Conservation (phyloP, 2,113 vertebrate species). For the Cyprinodon tularosa region DNA sequence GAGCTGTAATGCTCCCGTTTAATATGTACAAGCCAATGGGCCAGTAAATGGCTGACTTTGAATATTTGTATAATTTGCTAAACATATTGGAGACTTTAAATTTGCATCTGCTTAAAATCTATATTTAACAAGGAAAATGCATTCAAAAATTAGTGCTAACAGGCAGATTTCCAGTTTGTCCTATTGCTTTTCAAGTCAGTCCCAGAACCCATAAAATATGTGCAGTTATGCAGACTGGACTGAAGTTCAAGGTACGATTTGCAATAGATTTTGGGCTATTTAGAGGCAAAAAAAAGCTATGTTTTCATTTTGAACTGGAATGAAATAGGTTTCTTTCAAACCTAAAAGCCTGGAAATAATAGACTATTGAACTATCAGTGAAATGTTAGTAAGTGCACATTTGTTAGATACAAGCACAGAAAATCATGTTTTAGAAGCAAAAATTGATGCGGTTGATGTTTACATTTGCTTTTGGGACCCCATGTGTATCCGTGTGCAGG, state of each 20-base stretch:
- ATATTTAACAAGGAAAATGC: conserved; percentile 45
- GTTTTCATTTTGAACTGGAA: conserved; percentile 59
- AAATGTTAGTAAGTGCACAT: conserved; percentile 27
- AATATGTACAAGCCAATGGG: conserved; percentile 54
- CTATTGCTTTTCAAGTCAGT: conserved; percentile 49
- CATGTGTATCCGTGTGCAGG: conserved; percentile 55
- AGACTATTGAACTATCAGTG: conserved; percentile 51
- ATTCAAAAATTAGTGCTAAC: conserved; percentile 35
- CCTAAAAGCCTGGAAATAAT: conserved; percentile 62
- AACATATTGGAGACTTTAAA: conserved; percentile 43
- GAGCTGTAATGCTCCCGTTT: conserved; percentile 80
- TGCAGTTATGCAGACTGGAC: conserved; percentile 52
- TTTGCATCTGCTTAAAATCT: conserved; percentile 44
- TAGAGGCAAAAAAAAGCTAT: conserved; percentile 62
- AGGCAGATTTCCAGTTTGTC: conserved; percentile 32
- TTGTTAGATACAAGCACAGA: conserved; percentile 12
- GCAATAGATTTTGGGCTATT: conserved; percentile 64
- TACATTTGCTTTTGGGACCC: conserved; percentile 19
- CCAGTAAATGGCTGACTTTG: conserved; percentile 24
- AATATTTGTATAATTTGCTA: conserved; percentile 27
- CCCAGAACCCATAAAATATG: conserved; percentile 43
- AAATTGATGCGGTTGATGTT: conserved; percentile 16
- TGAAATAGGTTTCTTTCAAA: conserved; percentile 50
- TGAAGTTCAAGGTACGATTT: conserved; percentile 49
- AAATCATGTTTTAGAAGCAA: conserved; percentile 33